phyloP scores from a whole-genome alignment of 2,888 invertebrate species.

The Synanthedon andrenaeformis region DNA sequence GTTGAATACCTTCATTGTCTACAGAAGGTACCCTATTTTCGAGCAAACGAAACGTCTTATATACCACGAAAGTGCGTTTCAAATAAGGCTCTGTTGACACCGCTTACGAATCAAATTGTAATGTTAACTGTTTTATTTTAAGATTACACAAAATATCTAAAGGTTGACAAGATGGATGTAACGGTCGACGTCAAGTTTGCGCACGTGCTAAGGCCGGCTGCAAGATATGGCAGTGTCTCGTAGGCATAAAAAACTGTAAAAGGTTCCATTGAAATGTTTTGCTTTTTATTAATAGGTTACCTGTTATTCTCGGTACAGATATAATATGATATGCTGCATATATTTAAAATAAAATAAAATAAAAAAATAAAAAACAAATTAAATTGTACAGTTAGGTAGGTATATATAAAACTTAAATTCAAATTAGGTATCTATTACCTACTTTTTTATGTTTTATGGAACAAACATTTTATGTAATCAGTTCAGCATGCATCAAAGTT shows the following conservation, averaged over 20 bases:
- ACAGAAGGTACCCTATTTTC: slow-evolving; percentile 21
- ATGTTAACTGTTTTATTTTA: slow-evolving; percentile 16
- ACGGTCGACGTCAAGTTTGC: slow-evolving; percentile 51
- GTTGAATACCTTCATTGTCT: slow-evolving; percentile 58
- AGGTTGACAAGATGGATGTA: slow-evolving; percentile 64
- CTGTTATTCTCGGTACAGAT: too few relatives aligned
- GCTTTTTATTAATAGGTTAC: too few relatives aligned
- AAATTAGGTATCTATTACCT: too few relatives aligned
- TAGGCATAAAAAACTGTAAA: slow-evolving; percentile 10
- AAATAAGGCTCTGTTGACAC: slow-evolving; percentile 17
- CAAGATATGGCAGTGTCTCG: slow-evolving; percentile 14
- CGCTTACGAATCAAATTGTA: slow-evolving; percentile 17
- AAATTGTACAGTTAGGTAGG: too few relatives aligned
- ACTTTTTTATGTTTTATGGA: too few relatives aligned
- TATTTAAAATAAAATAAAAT: too few relatives aligned
- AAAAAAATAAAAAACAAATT: too few relatives aligned
- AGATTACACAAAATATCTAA: slow-evolving; percentile 44
- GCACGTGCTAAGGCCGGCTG: slow-evolving; percentile 64
- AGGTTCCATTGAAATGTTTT: too few relatives aligned
- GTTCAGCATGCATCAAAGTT: too few relatives aligned
- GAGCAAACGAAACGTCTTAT: slow-evolving; percentile 18
- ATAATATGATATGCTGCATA: too few relatives aligned
- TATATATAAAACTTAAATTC: too few relatives aligned
- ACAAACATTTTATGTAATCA: too few relatives aligned
- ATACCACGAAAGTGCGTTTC: slow-evolving; percentile 5